Evolutionary conservation across 2,797 vertebrate species (phyloP).

Genomic region (Sarcophilus harrisii): DNA sequence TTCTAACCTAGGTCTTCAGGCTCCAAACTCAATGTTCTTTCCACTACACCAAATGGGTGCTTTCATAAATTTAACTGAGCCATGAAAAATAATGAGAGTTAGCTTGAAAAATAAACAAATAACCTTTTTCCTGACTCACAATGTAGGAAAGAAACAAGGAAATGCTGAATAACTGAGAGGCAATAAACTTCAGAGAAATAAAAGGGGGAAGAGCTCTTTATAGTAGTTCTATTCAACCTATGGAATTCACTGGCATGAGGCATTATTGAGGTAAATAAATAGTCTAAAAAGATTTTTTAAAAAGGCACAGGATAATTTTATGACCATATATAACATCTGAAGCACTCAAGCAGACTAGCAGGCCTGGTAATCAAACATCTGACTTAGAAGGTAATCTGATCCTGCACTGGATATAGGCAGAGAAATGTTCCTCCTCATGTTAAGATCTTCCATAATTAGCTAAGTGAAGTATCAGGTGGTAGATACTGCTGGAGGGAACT

Average conservation of each 20-base stretch:
- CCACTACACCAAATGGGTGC: slow-evolving; percentile 58
- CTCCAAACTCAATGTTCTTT: neutral
- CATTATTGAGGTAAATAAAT: slow-evolving; percentile 18
- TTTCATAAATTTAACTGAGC: slow-evolving; percentile 59
- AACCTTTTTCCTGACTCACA: slow-evolving; percentile 28
- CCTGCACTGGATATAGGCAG: neutral
- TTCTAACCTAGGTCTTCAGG: neutral
- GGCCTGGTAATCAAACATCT: slow-evolving; percentile 38
- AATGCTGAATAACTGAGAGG: slow-evolving; percentile 14
- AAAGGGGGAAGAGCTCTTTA: slow-evolving; percentile 16
- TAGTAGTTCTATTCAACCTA: slow-evolving; percentile 5
- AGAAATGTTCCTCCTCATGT: slow-evolving; percentile 20
- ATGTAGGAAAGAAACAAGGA: slow-evolving; percentile 28
- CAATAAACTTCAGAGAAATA: slow-evolving; percentile 37
- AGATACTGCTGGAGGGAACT: neutral
- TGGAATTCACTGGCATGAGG: slow-evolving; percentile 2
- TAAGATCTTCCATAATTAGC: slow-evolving; percentile 42
- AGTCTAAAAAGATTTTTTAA: neutral
- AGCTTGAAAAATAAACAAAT: slow-evolving; percentile 45
- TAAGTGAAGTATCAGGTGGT: slow-evolving; percentile 23
- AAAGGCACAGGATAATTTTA: neutral
- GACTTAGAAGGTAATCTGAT: slow-evolving; percentile 30
- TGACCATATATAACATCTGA: slow-evolving; percentile 4
- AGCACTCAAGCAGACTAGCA: slow-evolving; percentile 6
- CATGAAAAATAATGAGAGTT: slow-evolving; percentile 50